These are phyloP conservation scores for Fringilla coelebs DNA, from an alignment of 2,797 vertebrate species.

Conservation along the genomic window DNA sequence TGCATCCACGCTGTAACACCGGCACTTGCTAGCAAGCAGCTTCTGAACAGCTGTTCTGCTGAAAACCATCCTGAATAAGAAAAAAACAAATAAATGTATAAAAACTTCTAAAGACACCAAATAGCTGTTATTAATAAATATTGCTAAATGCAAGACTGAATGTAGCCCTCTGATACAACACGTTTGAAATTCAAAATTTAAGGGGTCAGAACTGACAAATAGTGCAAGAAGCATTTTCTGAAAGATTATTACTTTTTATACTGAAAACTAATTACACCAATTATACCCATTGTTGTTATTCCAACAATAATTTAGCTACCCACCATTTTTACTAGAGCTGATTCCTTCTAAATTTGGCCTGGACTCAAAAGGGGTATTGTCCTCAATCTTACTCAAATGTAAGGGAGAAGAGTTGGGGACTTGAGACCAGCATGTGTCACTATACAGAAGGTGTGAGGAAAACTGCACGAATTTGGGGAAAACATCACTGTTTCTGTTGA, in stretches of 20 bases:
- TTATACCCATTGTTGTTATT: background rate
- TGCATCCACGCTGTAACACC: conserved; percentile 92
- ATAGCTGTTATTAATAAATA: background rate
- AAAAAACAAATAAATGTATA: background rate
- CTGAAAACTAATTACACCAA: background rate
- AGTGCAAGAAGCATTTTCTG: background rate
- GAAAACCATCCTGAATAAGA: conserved; percentile 88
- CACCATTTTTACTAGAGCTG: background rate
- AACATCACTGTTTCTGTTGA: background rate
- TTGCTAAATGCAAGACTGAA: background rate
- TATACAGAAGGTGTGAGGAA: background rate
- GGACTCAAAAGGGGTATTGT: background rate
- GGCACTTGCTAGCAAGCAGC: conserved; percentile 87
- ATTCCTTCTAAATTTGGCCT: background rate
- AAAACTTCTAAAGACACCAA: background rate
- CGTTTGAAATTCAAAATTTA: background rate
- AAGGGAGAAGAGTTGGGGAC: background rate
- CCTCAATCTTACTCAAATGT: background rate
- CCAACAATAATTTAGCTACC: background rate
- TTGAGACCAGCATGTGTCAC: background rate
- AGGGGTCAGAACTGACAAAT: background rate
- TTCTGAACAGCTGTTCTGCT: conserved; percentile 85
- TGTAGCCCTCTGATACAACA: background rate
- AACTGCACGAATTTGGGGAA: background rate
- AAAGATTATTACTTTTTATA: background rate